Evolutionary conservation across 2,888 invertebrate genomes (phyloP).

Genomic region (Cyaniris semiargus): DNA sequence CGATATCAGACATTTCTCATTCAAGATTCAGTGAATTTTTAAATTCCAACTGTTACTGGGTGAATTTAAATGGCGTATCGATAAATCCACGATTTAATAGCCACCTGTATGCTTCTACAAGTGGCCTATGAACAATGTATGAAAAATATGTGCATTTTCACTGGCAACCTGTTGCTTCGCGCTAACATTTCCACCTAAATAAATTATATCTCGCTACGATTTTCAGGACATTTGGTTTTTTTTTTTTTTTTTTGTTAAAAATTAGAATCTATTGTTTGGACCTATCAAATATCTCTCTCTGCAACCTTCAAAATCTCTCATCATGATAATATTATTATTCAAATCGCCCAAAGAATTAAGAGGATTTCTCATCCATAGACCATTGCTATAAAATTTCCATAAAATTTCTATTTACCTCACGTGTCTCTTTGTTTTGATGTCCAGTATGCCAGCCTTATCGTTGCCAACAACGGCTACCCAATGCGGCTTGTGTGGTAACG

Average conservation of each 20-base stretch:
- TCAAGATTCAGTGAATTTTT: not conserved
- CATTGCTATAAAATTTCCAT: not conserved
- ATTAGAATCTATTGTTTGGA: too few species aligned
- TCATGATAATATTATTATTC: not conserved
- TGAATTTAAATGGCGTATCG: not conserved
- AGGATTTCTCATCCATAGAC: not conserved
- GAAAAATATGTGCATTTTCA: not conserved
- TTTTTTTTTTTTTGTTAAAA: too few species aligned
- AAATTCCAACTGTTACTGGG: not conserved
- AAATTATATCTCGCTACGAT: not conserved
- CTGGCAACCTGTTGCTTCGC: not conserved
- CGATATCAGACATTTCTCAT: not conserved
- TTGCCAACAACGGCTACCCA: slow-evolving; percentile 93
- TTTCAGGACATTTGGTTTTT: too few species aligned
- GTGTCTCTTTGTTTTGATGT: slow-evolving; percentile 92
- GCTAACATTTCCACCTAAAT: not conserved
- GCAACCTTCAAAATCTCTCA: not conserved
- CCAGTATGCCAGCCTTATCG: slow-evolving; percentile 94
- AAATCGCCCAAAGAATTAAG: not conserved
- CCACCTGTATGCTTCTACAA: slow-evolving; percentile 9
- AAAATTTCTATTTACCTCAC: slow-evolving; percentile 82
- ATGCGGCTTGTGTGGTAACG: slow-evolving; percentile 91
- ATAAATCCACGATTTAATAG: slow-evolving; percentile 18
- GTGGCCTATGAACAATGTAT: slow-evolving; percentile 1
- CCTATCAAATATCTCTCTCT: too few species aligned